Base-by-base conservation (phyloP, 2,113 vertebrate genomes). In the Canis aureus region DNA sequence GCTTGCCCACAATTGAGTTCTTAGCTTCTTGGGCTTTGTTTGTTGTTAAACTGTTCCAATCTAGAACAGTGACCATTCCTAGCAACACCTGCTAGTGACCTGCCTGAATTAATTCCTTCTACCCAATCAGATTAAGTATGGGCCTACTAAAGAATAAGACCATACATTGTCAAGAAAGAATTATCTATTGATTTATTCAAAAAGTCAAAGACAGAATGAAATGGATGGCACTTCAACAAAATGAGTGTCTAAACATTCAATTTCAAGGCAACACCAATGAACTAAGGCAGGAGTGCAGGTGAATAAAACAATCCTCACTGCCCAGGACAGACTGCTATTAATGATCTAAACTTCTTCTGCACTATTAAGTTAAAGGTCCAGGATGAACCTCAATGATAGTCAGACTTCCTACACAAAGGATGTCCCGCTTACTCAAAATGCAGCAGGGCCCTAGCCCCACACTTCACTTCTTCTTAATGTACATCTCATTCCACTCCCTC, bases 151-250 rank as follows among this genome's bases (percentile, higher is more conserved):
- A 87, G 89, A 92, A 23, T 25, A 32, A 53, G 1, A 32, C 22
- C n/a, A 67, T n/a, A 43, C 22, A 27, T 2, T 43, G 29, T 49
- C 51, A 88, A 59, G 27, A 13, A 35, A 86, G 87, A 62, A 53
- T 76, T 23, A 32, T 0, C 74, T 94, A 55, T 8, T 38, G 27
- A n/a, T 84, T 80, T 11, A 79, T n/a, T 87, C 9, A 27, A 60
- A 87, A 96, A 87, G 67, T 35, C n/a, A 76, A 27, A 86, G 59
- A 55, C 11, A 64, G n/a, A 62, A 66, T 20, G 84, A 93, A 90
- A 96, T 11, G 32, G 49, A 84, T 49, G 12, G 13, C 15, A n/a
- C 51, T 76, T 69, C 55, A 90, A 80, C 57, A 69, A 74, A 96
- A 79, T 55, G 64, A 91, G 16, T 43, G 16, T 3, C 49, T 6